Evolutionary conservation across 2,113 vertebrate species (phyloP).

Genomic region (Coptodon rendalli): DNA sequence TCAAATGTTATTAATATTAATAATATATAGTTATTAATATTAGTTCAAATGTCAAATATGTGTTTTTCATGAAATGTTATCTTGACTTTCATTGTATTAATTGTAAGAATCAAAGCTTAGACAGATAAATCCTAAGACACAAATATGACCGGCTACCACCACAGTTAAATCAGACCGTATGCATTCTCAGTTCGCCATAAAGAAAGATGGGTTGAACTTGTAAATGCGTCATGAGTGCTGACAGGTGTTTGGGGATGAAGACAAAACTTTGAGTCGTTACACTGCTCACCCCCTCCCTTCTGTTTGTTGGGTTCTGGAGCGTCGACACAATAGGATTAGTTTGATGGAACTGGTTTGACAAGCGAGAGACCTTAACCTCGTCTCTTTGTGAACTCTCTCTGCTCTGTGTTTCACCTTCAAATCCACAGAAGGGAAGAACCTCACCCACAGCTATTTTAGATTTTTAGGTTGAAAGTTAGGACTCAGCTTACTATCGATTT

Average conservation of each 20-base stretch:
- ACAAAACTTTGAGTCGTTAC: slow-evolving; percentile 15
- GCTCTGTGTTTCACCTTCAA: not conserved
- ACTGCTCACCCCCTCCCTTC: not conserved
- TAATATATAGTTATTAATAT: not conserved
- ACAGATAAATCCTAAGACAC: not conserved
- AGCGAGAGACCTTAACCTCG: slow-evolving; percentile 36
- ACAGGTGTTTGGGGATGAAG: slow-evolving; percentile 26
- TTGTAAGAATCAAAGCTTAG: not conserved
- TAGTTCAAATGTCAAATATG: not conserved
- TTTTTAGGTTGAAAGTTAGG: not conserved
- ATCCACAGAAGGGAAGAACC: not conserved
- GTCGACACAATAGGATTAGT: slow-evolving; percentile 42
- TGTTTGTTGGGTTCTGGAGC: slow-evolving; percentile 27
- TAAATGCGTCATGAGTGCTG: not conserved
- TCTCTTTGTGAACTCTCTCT: not conserved
- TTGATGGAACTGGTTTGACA: slow-evolving; percentile 58
- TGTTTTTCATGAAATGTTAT: not conserved
- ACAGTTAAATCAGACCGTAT: not conserved
- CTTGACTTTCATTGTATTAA: not conserved
- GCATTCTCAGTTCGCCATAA: not conserved
- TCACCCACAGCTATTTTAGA: not conserved
- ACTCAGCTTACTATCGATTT: not conserved
- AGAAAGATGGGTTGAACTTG: not conserved
- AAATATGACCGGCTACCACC: not conserved
- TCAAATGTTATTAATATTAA: not conserved